Percentiles rank a stretch among this genome's conserved stretches.
Conservation (phyloP, 2,797 vertebrate species). For the Argentina silus region DNA sequence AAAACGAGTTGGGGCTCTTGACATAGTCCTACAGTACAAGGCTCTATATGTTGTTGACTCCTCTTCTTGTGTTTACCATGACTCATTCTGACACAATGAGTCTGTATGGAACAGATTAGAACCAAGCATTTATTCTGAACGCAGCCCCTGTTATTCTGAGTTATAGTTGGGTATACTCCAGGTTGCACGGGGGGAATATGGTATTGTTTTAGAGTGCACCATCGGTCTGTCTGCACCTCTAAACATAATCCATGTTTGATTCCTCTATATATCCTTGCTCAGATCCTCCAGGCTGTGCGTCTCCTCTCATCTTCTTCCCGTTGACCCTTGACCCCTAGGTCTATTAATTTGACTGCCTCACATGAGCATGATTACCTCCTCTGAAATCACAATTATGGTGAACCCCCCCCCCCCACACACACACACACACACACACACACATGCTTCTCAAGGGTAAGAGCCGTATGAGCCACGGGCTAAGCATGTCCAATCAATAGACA, state of each 20-base stretch:
- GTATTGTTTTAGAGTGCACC: background rate
- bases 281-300: background rate
- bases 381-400: slow-evolving; percentile 8
- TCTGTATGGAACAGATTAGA: background rate
- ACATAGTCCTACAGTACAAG: background rate
- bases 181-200: background rate
- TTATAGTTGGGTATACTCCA: background rate
- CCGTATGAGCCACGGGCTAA: slow-evolving; percentile 12
- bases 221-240: background rate
- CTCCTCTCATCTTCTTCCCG: background rate
- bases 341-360: background rate
- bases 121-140: background rate
- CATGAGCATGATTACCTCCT: background rate
- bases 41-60: background rate
- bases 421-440: background rate
- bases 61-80: background rate
- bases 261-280: background rate
- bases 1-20: background rate
- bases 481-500: slow-evolving; percentile 54
- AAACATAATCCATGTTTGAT: background rate
- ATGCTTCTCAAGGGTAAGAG: background rate
- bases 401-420: background rate
- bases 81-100: background rate
- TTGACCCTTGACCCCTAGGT: background rate
- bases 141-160: background rate